Evolutionary conservation across 1,140 invertebrate species (phyloP), one percentile per base, ranked within the genome.

Genomic region (Archegozetes longisetosus): DNA sequence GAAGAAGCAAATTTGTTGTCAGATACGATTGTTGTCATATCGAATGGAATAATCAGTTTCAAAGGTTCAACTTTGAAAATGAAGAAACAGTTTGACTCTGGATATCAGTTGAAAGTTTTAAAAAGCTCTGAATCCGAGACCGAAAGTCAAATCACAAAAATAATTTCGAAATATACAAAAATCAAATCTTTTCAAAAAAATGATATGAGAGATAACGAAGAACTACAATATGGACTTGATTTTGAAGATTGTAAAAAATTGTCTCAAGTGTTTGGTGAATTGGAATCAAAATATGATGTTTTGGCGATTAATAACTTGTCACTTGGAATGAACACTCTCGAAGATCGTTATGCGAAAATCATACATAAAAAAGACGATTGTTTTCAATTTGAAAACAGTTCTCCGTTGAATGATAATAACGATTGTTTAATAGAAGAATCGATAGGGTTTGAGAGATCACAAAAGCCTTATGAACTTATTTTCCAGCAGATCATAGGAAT

Each of bases 1-100:
- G 69, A 70, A 55, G 69, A 70, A 55, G 69, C 64, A 53, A 69
- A 70, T 57, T 68, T 68, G 12, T 58, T 70, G 1, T 70, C 68
- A 29, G 66, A 68, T 12, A 53, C 58, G 53, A 48, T 69, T 29
- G 65, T 65, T 17, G 69, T 70, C 13, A 69, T 70, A 69, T 68
- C 68, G 12, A 54, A 53, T 20, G 61, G 61, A 1, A 52, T 22
- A 14, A 49, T 61, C 17, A 52, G 58, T 51, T 53, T 46, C 27
- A 14, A 51, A 17, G 49, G 58, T 0, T 20, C 55, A 47, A 25
- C 47, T 13, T 47, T 48, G 4, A n/a, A 61, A 49, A 26, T 61
- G 12, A 60, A 55, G 60, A 65, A 66, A 55, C 64, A 66, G 60
- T 67, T 56, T 3, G 27, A 26, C 17, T 24, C 24, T 1, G 60